Evolutionary conservation across 92 coral and sea anemone species (phyloP).

Genomic region (Paragorgia papillata): DNA sequence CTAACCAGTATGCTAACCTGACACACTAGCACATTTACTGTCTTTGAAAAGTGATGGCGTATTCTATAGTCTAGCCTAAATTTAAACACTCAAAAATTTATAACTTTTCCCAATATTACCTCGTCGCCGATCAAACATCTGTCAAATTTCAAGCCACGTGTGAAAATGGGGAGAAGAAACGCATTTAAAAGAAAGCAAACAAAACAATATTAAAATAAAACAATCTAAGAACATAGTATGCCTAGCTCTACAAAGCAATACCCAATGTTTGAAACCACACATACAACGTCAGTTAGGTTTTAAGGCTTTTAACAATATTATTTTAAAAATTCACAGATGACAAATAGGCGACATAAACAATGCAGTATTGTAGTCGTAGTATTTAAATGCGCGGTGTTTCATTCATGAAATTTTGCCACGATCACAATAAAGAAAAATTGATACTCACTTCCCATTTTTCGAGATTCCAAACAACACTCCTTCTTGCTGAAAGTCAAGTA

Average conservation of each 20-base stretch:
- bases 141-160: slow-evolving; percentile 18
- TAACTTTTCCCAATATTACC: too few species aligned
- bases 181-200: neutral
- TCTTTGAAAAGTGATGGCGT: too few species aligned
- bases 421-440: neutral
- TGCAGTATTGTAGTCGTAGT: neutral
- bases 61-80: too few species aligned
- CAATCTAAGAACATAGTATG: too few species aligned
- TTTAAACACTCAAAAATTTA: too few species aligned
- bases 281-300: neutral
- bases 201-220: neutral
- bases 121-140: slow-evolving; percentile 92
- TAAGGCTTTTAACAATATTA: too few species aligned
- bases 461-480: slow-evolving; percentile 88
- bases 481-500: slow-evolving; percentile 79
- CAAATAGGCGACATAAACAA: neutral
- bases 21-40: too few species aligned
- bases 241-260: too few species aligned
- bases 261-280: too few species aligned
- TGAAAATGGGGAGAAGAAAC: neutral
- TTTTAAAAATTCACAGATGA: too few species aligned
- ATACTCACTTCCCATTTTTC: slow-evolving; percentile 82
- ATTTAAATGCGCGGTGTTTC: neutral
- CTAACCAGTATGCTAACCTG: too few species aligned
- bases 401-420: neutral